Evolutionary conservation across 2,797 vertebrate species (phyloP), one percentile per base, ranked within the genome.

Genomic region (Gymnocypris eckloni): DNA sequence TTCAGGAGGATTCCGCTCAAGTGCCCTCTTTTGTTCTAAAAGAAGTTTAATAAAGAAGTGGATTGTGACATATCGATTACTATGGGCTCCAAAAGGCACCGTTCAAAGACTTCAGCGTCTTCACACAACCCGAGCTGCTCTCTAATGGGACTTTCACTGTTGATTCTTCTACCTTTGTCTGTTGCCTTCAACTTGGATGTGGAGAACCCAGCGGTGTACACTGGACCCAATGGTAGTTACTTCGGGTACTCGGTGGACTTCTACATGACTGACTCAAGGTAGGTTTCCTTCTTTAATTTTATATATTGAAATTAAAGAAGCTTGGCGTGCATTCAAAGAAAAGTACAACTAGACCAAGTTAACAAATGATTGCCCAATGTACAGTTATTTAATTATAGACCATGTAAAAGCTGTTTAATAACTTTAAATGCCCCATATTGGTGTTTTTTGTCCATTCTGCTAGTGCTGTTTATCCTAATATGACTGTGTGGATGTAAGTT

Each of bases 211-310:
- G 82, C 92, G 3, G 93, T 95, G 73, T 97, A 97, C 89, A 93
- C 93, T 43, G 97, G 97, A 93, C 95, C 97, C 33, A 88, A 89
- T 0, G 96, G 96, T 77, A 97, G 97, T 93, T 95, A 96, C 89
- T 98, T 98, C 90, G 97, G 97, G 90, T 98, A 97, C 85, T 95
- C 97, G 0, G 94, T 97, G 89, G 97, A 98, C 90, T 98, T 98
- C 93, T 98, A 98, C 92, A 94, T 96, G 92, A 94, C 96, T 15
- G 93, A 94, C 39, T 92, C 93, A 83, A 96, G 96, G 97, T 98
- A 90, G 95, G 96, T 91, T 77, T 64, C 28, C 20, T 73, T 52
- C 7, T 77, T 18, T 48, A 22, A 28, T 45, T 37, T 39, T n/a
- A 67, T 22, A 25, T 43, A n/a, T 25, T 67, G 72, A 25, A 66